Conservation (phyloP, 2,797 vertebrate species). For the Pantherophis vulpinus region DNA sequence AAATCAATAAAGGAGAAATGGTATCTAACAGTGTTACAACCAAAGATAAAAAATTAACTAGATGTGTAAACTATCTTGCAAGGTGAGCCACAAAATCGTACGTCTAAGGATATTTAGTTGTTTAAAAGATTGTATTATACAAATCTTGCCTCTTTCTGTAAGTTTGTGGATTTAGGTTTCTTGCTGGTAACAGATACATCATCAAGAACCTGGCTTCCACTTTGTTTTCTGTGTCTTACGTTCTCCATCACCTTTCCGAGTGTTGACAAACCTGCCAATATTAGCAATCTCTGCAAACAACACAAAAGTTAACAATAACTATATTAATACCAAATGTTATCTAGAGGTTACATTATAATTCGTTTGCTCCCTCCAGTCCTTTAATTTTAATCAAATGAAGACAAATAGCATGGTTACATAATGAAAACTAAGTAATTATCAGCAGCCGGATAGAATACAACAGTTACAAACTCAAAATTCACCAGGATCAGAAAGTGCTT, state of each 20-base stretch:
- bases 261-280: neutral
- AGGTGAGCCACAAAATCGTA: neutral
- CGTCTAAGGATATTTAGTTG: neutral
- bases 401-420: neutral
- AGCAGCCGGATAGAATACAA: neutral
- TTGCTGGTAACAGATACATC: conserved; percentile 43
- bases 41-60: neutral
- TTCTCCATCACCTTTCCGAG: conserved; percentile 53
- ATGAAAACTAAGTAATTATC: neutral
- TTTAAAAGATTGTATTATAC: neutral
- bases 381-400: neutral
- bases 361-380: neutral
- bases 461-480: neutral
- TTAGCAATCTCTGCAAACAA: conserved; percentile 5
- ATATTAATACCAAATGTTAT: neutral
- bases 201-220: conserved; percentile 21
- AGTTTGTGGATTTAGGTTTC: conserved; percentile 49
- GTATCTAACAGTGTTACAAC: neutral
- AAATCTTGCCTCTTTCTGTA: conserved; percentile 69
- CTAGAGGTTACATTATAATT: neutral
- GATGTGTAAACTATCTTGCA: no score
- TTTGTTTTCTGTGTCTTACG: conserved; percentile 51
- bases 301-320: neutral
- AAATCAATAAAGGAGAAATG: neutral
- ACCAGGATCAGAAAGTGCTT: neutral